Conservation (phyloP, 2,888 invertebrate species). For the Callyntrura sp. region DNA sequence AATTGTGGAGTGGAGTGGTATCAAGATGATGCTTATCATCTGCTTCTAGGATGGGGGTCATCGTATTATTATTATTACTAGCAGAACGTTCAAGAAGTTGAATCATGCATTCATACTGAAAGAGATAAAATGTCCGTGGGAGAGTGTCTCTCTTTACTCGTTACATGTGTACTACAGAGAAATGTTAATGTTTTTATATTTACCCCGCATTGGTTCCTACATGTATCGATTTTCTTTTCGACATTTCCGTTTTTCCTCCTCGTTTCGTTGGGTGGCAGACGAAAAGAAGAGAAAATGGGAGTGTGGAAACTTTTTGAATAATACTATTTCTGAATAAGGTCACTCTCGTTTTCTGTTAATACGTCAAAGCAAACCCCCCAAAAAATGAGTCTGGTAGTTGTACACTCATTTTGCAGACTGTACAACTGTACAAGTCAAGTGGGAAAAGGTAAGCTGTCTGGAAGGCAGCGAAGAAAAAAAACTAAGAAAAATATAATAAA, state of each 20-base stretch:
- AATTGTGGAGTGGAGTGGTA: neutral
- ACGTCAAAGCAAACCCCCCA: neutral
- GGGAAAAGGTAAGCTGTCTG: neutral
- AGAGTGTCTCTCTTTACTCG: neutral
- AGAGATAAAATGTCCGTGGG: neutral
- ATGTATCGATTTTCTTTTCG: slow-evolving; percentile 74
- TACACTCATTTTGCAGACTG: neutral
- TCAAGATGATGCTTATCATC: slow-evolving; percentile 20
- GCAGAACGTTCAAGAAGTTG: neutral
- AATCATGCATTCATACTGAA: neutral
- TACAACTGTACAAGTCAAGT: neutral
- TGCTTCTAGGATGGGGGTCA: slow-evolving; percentile 28
- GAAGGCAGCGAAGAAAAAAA: neutral
- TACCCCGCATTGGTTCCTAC: slow-evolving; percentile 29
- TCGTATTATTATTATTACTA: slow-evolving; percentile 30
- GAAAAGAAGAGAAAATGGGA: slow-evolving; percentile 35
- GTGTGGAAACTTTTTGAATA: slow-evolving; percentile 61
- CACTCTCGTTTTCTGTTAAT: slow-evolving; percentile 66
- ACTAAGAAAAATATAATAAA: neutral
- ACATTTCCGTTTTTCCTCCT: slow-evolving; percentile 64
- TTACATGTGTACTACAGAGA: neutral
- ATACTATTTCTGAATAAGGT: slow-evolving; percentile 69
- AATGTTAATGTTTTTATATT: neutral
- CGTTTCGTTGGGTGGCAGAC: neutral
- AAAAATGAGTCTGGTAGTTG: neutral